phyloP scores from a whole-genome alignment of 2,888 invertebrate species.

The Bimastos eiseni region DNA sequence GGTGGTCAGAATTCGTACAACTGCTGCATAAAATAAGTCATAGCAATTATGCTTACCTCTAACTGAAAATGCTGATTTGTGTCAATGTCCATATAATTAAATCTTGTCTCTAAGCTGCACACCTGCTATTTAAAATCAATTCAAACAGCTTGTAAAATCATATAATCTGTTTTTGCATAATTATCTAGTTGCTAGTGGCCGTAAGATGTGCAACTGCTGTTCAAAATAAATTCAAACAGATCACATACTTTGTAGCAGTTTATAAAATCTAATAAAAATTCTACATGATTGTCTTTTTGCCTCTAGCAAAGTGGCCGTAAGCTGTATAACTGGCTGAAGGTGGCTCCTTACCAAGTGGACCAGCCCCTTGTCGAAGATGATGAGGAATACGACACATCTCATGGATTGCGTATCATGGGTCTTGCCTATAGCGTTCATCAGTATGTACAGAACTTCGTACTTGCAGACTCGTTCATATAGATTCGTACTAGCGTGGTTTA shows the following conservation, averaged over 20 bases:
- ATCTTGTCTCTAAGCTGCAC: too few species aligned
- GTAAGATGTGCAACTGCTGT: conserved; percentile 35
- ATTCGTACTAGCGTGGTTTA: not conserved
- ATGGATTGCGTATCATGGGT: conserved; percentile 83
- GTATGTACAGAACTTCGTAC: not conserved
- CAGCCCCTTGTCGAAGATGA: conserved; percentile 82
- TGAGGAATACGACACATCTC: conserved; percentile 78
- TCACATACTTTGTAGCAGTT: too few species aligned
- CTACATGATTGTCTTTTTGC: not conserved
- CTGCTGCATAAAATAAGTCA: too few species aligned
- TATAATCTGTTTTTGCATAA: not conserved
- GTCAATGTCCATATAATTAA: too few species aligned
- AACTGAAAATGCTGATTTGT: too few species aligned
- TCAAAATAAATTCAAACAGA: conserved; percentile 26
- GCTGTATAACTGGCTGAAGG: conserved; percentile 85
- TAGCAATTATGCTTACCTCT: too few species aligned
- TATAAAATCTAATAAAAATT: too few species aligned
- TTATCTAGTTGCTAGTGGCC: not conserved
- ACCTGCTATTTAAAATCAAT: too few species aligned
- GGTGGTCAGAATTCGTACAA: too few species aligned
- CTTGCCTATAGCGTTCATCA: conserved; percentile 69
- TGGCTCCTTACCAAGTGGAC: conserved; percentile 79
- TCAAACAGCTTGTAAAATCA: too few species aligned
- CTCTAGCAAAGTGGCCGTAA: conserved; percentile 76
- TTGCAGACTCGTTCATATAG: not conserved